Conservation (phyloP, 1,140 invertebrate genomes). For the Drosophila mayri region DNA sequence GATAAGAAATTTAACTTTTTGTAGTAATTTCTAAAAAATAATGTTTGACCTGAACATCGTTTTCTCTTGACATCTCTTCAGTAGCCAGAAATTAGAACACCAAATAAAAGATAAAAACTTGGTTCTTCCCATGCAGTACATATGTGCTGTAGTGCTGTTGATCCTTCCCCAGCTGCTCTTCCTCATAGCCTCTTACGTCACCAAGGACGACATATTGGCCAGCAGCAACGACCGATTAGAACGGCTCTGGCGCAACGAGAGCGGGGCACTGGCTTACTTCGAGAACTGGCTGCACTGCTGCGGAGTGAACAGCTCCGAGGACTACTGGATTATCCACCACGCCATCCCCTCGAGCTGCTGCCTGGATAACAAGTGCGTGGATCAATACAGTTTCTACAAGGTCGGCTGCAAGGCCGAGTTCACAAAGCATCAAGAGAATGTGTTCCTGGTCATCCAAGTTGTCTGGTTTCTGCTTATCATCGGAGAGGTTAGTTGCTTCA, state of each 20-base stretch:
- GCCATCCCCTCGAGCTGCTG: constrained; percentile 69
- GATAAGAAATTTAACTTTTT: no score
- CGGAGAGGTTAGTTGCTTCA: constrained; percentile 65
- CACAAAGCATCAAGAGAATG: constrained; percentile 38
- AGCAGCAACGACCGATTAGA: constrained; percentile 75
- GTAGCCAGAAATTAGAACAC: no score
- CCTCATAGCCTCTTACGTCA: constrained; percentile 75
- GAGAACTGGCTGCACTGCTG: constrained; percentile 78
- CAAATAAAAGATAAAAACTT: neutral
- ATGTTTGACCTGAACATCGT: no score
- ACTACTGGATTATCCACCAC: constrained; percentile 68
- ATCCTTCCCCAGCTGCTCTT: constrained; percentile 71
- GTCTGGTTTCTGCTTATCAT: constrained; percentile 72
- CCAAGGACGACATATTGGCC: constrained; percentile 73
- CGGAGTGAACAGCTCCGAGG: constrained; percentile 69
- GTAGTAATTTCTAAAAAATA: no score
- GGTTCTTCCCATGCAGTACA: constrained; percentile 34
- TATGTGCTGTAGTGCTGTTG: constrained; percentile 56
- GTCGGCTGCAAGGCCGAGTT: constrained; percentile 73
- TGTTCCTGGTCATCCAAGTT: constrained; percentile 68
- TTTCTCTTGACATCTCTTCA: neutral
- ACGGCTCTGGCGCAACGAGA: constrained; percentile 61
- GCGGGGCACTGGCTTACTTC: constrained; percentile 70
- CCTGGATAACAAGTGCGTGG: constrained; percentile 53
- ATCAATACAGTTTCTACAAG: constrained; percentile 40